phyloP scores from a whole-genome alignment of 2,888 invertebrate genomes.

The Penaeus monodon region DNA sequence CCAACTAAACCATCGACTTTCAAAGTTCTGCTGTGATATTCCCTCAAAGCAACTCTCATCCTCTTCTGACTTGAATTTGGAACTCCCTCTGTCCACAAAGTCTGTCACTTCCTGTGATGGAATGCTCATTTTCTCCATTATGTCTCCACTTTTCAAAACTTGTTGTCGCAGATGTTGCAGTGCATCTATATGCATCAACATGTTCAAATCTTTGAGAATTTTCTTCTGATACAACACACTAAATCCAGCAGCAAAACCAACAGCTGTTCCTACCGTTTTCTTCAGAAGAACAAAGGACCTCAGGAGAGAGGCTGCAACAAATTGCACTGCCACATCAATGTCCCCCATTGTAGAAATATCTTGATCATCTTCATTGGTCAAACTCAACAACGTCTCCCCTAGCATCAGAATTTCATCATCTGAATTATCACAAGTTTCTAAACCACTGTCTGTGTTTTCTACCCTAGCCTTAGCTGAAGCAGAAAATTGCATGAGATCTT shows the following conservation, averaged over 20 bases:
- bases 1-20: constrained; percentile 49
- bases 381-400: neutral
- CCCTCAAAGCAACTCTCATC: neutral
- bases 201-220: constrained; percentile 17
- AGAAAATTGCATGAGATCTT: too few relatives aligned
- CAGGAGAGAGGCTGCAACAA: constrained; percentile 41
- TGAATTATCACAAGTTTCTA: constrained; percentile 14
- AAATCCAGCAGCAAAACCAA: constrained; percentile 25
- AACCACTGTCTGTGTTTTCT: neutral
- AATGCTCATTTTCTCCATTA: neutral
- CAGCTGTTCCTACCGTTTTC: constrained; percentile 41
- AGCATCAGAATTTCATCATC: neutral
- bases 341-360: neutral
- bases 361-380: neutral
- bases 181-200: constrained; percentile 32
- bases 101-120: constrained; percentile 18
- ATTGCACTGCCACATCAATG: constrained; percentile 25
- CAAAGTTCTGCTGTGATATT: constrained; percentile 27
- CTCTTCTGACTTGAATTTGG: constrained; percentile 34
- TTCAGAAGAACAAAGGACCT: constrained; percentile 20
- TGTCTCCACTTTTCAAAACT: constrained; percentile 23
- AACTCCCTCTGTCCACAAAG: constrained; percentile 41
- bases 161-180: neutral
- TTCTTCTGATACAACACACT: constrained; percentile 26
- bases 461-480: too few relatives aligned